A percentile compares a stretch with the other conserved stretches of the same genome.
These are phyloP conservation scores for Montifringilla adamsi DNA, from an alignment of 2,113 vertebrate species.

Conservation along the genomic window DNA sequence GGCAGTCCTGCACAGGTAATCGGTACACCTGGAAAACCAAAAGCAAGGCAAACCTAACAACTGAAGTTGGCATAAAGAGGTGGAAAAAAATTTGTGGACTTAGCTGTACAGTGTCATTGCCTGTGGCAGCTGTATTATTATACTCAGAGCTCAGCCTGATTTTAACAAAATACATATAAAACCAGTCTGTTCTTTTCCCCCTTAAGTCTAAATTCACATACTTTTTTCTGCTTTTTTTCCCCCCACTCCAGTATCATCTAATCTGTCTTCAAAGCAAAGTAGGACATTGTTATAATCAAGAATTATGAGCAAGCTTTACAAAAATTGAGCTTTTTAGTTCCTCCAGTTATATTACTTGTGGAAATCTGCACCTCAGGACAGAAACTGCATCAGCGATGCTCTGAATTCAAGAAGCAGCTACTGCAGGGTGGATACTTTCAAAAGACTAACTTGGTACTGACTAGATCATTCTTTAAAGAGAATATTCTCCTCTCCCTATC, in stretches of 20 bases:
- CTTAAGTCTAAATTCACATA: background rate
- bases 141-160: background rate
- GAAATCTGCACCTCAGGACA: background rate
- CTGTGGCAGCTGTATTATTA: background rate
- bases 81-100: accelerated
- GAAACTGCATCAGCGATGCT: background rate
- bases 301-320: background rate
- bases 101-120: accelerated
- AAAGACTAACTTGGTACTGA: background rate
- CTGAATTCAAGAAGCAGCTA: background rate
- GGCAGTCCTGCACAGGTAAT: constrained; percentile 87
- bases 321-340: background rate
- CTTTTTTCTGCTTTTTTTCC: background rate
- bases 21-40: constrained; percentile 69
- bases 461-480: background rate
- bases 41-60: background rate
- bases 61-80: background rate
- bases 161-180: background rate
- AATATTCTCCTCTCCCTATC: background rate
- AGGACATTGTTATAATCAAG: background rate
- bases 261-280: background rate
- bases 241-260: background rate
- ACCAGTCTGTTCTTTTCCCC: background rate
- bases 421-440: background rate
- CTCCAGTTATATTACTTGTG: background rate